Base-by-base conservation (phyloP, 2,113 vertebrate genomes). In the Panthera leo region DNA sequence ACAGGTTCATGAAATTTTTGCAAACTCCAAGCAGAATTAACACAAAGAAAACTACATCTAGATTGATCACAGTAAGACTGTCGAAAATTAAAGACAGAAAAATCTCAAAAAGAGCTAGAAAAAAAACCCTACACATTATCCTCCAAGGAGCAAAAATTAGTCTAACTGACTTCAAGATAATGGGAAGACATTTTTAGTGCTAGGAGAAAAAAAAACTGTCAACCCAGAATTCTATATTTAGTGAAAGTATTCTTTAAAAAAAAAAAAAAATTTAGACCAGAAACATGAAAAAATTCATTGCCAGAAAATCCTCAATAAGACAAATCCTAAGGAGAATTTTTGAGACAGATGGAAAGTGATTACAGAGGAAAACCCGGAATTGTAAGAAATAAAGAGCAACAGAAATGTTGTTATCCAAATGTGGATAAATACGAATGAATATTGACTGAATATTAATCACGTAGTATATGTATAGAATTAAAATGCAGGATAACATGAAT, bases 71-170 rank as follows among this genome's bases (percentile, higher is more conserved):
- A 84, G 11, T 51, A 70, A 94, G 31, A 88, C 27, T 82, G 55
- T n/a, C 84, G 71, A 84, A 80, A 67, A 83, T 36, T 82, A 86
- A 80, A 63, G 13, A 39, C 25, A 65, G n/a, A 96, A 94, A 92
- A 87, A 18, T 61, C 25, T 83, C 58, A 73, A 27, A 45, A 58
- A 83, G n/a, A 36, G 15, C 21, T 83, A 65, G 48, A 29, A 25
- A 70, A 96, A 96, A 91, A 55, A 42, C 31, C 14, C 21, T 23
- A 73, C 15, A 31, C 13, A 29, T 63, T 86, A 68, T 16, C 67
- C 45, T 79, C 36, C 75, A 75, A 94, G 48, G 25, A 76, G 39
- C 14, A 68, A 94, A 87, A 76, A 51, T 51, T 83, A 61, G 19
- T 23, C 3, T 10, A 82, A 61, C 15, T 84, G 27, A 51, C 27